A percentile compares a stretch with the other conserved stretches of the same genome.
Conservation (phyloP, 2,113 vertebrate genomes). For the Cheilinus undulatus region DNA sequence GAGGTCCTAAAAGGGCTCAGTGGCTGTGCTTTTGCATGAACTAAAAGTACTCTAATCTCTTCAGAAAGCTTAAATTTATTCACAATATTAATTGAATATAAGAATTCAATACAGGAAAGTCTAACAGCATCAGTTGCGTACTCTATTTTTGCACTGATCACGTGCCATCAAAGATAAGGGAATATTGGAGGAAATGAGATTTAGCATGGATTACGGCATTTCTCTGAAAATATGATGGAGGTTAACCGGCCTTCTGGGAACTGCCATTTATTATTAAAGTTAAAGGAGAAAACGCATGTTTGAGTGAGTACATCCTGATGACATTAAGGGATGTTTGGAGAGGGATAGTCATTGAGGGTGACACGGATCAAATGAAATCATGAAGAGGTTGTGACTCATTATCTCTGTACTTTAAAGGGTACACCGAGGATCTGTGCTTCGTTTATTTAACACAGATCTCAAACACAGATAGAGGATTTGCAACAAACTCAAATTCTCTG, state of each 20-base stretch:
- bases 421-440: background rate
- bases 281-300: conserved; percentile 33
- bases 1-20: too few relatives aligned
- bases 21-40: background rate
- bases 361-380: conserved; percentile 40
- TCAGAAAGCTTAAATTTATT: background rate
- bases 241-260: conserved; percentile 57
- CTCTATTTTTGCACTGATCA: conserved; percentile 47
- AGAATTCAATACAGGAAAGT: conserved; percentile 8
- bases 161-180: conserved; percentile 26
- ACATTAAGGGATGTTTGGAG: conserved; percentile 51
- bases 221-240: conserved; percentile 64
- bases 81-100: conserved; percentile 13
- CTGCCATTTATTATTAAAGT: conserved; percentile 46
- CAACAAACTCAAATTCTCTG: conserved; percentile 18
- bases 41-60: background rate
- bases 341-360: conserved; percentile 42
- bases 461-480: conserved; percentile 42
- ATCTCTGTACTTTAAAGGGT: conserved; percentile 29
- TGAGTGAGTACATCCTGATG: conserved; percentile 45
- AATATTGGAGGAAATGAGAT: conserved; percentile 65
- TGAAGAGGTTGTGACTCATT: conserved; percentile 40
- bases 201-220: conserved; percentile 64
- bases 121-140: conserved; percentile 27
- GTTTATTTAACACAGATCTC: background rate